Conservation (phyloP, 1,140 invertebrate genomes). For the Myzus persicae region DNA sequence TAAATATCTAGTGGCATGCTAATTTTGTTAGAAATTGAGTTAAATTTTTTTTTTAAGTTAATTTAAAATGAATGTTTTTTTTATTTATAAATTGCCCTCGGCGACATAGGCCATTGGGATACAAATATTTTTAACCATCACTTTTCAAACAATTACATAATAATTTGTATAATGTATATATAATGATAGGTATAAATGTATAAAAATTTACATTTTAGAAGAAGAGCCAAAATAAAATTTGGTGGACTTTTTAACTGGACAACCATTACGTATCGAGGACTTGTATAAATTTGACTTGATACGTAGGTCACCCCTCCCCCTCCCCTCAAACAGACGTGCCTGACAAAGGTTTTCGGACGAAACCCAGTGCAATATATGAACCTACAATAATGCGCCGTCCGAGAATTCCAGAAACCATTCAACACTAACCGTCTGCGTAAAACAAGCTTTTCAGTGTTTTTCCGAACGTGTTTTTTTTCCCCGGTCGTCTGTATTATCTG, state of each 20-base stretch:
- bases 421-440: not conserved
- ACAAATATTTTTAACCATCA: too few species aligned
- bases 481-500: not conserved
- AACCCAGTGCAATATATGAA: not conserved
- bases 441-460: slow-evolving; percentile 17
- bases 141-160: too few species aligned
- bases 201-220: not conserved
- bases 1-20: too few species aligned
- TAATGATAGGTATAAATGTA: too few species aligned
- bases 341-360: not conserved
- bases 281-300: not conserved
- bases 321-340: not conserved
- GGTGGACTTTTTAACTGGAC: not conserved
- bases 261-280: not conserved
- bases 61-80: too few species aligned
- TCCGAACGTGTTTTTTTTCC: not conserved
- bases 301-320: not conserved
- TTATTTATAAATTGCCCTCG: too few species aligned
- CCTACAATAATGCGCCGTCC: not conserved
- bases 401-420: not conserved
- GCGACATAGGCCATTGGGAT: too few species aligned
- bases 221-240: not conserved
- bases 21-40: too few species aligned
- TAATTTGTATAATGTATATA: too few species aligned
- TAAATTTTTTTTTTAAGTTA: too few species aligned